Evolutionary conservation across 30 jellyfish, hydroid and myxozoan genomes (phyloP), one percentile per base, ranked within the genome.

Genomic region (Pseudorhiza aurosa): DNA sequence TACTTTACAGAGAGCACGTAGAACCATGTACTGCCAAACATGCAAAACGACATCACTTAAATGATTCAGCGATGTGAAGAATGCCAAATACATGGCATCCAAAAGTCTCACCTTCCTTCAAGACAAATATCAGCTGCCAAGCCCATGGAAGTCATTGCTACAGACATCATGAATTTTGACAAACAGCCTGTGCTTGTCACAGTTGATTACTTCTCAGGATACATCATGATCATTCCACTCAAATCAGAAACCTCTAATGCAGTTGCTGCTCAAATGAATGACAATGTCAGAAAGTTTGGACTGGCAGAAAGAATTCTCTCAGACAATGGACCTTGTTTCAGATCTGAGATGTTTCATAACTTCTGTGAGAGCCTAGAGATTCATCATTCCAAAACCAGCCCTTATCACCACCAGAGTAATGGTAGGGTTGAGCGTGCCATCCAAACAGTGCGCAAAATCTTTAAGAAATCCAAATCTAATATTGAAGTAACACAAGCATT

Each of bases 301-400:
- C 68, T 77, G 19, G 84, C 84, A 58, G 49, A 77, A 31, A 83
- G 65, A 44, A 40, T 77, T 14, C 39, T 75, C 43, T 77, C 90
- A 40, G 83, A 77, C 83, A 77, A 77, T 47, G 84, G 84, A 44
- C 64, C 83, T 19, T 83, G 65, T 25, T 77, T 58, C 44, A 32
- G 53, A 40, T 77, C 90, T 12, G 51, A 43, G 17, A 33, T 15
- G 47, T 77, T 58, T 44, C 37, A 37, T 15, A 14, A 24, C 45
- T 77, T 77, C 59, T 17, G 53, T 17, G 26, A 29, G 10, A 29
- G 65, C 28, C 65, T 85, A 84, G 28, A 56, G 33, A 58, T 77
- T 33, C 43, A 77, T 12, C 90, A 77, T 64, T 58, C 83, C 49
- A 77, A 85, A 42, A 44, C 65, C 44, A 77, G 90, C 45, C 90